These are phyloP conservation scores for Drosophila incognita DNA, from an alignment of 2,888 invertebrate genomes.

Conservation along the genomic window DNA sequence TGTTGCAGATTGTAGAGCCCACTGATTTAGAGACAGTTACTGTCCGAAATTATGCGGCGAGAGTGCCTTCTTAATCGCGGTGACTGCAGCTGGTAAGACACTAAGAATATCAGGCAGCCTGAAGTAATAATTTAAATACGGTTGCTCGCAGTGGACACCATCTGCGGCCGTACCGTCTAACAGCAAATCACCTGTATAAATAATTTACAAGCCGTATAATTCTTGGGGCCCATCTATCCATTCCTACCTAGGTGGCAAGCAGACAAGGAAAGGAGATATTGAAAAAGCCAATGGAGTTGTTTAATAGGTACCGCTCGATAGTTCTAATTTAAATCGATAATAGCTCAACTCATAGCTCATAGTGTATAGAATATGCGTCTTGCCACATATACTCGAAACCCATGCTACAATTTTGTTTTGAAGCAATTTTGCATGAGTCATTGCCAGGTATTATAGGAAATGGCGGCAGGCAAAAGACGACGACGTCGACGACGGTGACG, in stretches of 20 bases:
- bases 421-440: conserved; percentile 71
- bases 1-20: background rate
- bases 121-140: background rate
- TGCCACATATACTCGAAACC: background rate
- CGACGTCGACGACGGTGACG: background rate
- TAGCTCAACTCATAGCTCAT: background rate
- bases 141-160: background rate
- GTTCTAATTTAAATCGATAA: background rate
- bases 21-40: background rate
- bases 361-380: conserved; percentile 33
- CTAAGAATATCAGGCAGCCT: background rate
- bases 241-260: background rate
- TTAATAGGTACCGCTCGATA: background rate
- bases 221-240: background rate
- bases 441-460: conserved; percentile 60
- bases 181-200: background rate
- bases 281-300: background rate
- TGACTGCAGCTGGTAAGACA: background rate
- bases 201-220: background rate
- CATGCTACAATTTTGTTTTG: conserved; percentile 50
- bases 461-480: conserved; percentile 29
- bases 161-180: background rate
- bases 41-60: background rate
- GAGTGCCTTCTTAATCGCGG: background rate
- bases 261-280: background rate